These are phyloP conservation scores for Archips crataeganus DNA, from an alignment of 2,888 invertebrate species.

Conservation along the genomic window DNA sequence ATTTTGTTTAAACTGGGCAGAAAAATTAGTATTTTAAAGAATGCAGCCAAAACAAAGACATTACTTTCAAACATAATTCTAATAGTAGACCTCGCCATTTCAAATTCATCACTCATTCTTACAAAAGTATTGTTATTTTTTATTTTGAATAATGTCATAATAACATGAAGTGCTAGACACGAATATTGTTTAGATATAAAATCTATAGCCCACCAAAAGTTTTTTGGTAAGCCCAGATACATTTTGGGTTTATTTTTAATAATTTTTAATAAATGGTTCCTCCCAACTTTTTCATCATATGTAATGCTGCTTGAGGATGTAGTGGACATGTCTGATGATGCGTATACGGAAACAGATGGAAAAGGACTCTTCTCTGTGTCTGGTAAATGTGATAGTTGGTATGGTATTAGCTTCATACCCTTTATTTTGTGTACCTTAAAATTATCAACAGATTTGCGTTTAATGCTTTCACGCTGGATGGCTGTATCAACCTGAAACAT, in stretches of 20 bases:
- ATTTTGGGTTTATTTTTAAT: not conserved
- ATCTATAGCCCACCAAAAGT: constrained; percentile 1
- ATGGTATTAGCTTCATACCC: too few relatives aligned
- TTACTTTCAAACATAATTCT: not conserved
- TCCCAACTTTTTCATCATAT: not conserved
- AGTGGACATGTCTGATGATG: not conserved
- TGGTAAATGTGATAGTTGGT: too few relatives aligned
- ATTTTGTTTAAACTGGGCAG: not conserved
- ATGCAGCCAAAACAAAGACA: not conserved
- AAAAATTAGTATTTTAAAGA: not conserved
- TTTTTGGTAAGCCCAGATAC: constrained; percentile 5
- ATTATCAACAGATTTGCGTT: too few relatives aligned
- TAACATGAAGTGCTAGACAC: constrained; percentile 1
- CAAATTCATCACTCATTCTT: constrained; percentile 10
- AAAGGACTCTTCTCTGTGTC: not conserved
- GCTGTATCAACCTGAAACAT: too few relatives aligned
- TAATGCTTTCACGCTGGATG: too few relatives aligned
- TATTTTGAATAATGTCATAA: constrained; percentile 25
- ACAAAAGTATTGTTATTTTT: constrained; percentile 21
- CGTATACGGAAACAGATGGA: not conserved
- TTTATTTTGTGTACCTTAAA: too few relatives aligned
- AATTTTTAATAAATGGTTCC: not conserved
- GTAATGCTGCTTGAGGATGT: not conserved
- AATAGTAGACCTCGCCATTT: not conserved
- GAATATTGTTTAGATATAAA: not conserved